Conservation (phyloP, 2,113 vertebrate genomes). For the Cathartes aura region DNA sequence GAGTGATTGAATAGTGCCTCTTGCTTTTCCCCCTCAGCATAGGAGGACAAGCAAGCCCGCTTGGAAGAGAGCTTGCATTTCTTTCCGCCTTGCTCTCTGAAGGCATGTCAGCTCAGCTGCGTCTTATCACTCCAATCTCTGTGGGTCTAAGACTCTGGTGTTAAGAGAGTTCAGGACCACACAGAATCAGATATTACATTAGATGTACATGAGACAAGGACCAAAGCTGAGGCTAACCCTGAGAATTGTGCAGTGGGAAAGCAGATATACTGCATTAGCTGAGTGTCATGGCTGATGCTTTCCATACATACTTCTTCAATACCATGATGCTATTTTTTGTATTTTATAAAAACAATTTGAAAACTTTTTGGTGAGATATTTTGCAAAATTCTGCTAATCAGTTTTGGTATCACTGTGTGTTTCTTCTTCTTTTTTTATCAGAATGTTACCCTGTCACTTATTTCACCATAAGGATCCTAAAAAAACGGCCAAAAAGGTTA, state of each 20-base stretch:
- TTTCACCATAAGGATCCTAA: background rate
- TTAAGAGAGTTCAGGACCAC: conserved; percentile 44
- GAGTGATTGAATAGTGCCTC: background rate
- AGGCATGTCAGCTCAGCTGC: background rate
- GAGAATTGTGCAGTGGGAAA: background rate
- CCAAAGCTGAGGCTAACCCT: background rate
- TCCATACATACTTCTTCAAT: background rate
- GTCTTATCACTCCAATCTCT: background rate
- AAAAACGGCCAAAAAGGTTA: background rate
- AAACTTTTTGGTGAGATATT: background rate
- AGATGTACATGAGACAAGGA: background rate
- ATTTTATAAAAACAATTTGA: background rate
- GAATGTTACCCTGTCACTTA: background rate
- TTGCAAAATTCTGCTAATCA: background rate
- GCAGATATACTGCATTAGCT: background rate
- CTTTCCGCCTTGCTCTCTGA: background rate
- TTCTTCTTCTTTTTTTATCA: background rate
- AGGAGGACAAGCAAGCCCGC: background rate
- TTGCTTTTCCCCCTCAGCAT: background rate
- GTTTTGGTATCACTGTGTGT: background rate
- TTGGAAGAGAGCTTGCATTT: conserved; percentile 1
- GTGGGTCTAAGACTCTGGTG: background rate
- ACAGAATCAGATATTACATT: background rate
- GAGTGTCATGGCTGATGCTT: background rate
- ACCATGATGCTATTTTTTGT: background rate